phyloP scores from a whole-genome alignment of 2,888 invertebrate genomes.

The Cheilosia vernalis region DNA sequence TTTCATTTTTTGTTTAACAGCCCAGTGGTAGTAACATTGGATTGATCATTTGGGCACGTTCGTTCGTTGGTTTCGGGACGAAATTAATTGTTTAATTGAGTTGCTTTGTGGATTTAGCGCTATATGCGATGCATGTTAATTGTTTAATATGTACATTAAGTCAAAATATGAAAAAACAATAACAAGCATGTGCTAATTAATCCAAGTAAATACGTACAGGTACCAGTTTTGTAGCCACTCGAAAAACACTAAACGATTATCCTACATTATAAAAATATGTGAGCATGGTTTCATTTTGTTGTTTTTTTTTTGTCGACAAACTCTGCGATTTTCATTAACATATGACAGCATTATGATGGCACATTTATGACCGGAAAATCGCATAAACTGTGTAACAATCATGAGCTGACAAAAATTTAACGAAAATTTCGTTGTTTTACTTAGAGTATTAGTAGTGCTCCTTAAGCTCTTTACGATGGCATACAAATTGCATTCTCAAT shows the following conservation, averaged over 20 bases:
- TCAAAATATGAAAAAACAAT: slow-evolving; percentile 5
- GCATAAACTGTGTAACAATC: no score
- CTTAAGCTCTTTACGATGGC: no score
- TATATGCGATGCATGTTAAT: background rate
- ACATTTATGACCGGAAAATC: no score
- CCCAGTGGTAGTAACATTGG: slow-evolving; percentile 29
- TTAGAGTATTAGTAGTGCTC: no score
- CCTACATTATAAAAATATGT: background rate
- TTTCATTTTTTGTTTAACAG: slow-evolving; percentile 42
- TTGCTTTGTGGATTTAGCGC: slow-evolving; percentile 23
- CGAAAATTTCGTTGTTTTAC: no score
- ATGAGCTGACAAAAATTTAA: no score
- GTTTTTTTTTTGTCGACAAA: no score
- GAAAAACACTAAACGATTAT: background rate
- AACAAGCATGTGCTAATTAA: background rate
- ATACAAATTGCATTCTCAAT: no score
- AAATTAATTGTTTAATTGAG: slow-evolving; percentile 61
- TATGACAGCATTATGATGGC: no score
- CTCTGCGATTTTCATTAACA: no score
- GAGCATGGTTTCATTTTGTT: background rate
- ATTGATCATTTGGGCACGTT: slow-evolving; percentile 40
- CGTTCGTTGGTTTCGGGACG: slow-evolving; percentile 1
- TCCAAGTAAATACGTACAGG: background rate
- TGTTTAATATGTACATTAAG: background rate
- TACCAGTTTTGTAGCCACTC: background rate